Conservation (phyloP, 2,888 invertebrate species). For the Brenthis daphne region DNA sequence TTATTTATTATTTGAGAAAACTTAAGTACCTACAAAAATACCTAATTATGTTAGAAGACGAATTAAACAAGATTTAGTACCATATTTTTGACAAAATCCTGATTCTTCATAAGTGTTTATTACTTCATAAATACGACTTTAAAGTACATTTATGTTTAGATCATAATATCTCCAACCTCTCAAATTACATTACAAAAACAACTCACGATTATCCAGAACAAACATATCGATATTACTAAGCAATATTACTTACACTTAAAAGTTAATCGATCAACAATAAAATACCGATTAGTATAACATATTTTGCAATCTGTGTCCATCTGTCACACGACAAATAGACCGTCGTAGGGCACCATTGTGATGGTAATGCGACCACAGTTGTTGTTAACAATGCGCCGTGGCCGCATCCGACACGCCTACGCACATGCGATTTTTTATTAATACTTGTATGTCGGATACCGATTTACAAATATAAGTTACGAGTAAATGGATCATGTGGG, state of each 20-base stretch:
- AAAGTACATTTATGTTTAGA: too few species aligned
- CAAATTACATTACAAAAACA: neutral
- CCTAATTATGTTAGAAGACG: too few species aligned
- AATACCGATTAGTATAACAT: constrained; percentile 35
- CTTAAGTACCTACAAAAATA: too few species aligned
- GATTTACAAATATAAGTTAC: constrained; percentile 2
- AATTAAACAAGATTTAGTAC: too few species aligned
- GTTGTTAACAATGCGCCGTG: constrained; percentile 40
- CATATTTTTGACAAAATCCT: too few species aligned
- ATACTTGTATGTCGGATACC: constrained; percentile 13
- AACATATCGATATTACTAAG: neutral
- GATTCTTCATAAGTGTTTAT: too few species aligned
- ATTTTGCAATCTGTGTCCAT: constrained; percentile 37
- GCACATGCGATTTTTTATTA: constrained; percentile 40
- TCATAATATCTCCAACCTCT: too few species aligned
- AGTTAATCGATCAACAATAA: constrained; percentile 35
- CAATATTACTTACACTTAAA: neutral
- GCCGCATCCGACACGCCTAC: constrained; percentile 51
- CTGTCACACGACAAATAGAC: constrained; percentile 45
- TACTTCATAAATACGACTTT: too few species aligned
- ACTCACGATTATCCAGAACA: neutral
- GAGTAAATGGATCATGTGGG: constrained; percentile 4
- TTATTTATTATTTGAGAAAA: too few species aligned
- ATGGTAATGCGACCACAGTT: constrained; percentile 50
- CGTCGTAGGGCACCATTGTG: constrained; percentile 43